Conservation (phyloP, 2,888 invertebrate species). For the Halictus ligatus region DNA sequence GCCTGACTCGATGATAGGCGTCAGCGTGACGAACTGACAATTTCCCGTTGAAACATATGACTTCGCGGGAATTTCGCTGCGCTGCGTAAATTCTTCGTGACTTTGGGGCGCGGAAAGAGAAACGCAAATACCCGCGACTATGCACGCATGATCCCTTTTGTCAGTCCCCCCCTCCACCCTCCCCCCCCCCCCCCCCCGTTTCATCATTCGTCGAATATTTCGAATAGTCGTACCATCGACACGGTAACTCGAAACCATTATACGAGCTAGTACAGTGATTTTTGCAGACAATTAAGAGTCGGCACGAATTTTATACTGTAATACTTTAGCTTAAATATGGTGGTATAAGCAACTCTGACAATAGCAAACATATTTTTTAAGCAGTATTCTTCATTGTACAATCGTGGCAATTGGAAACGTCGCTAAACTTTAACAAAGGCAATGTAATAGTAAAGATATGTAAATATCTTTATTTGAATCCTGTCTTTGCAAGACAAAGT, state of each 20-base stretch:
- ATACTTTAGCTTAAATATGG: neutral
- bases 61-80: constrained; percentile 49
- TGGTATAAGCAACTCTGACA: neutral
- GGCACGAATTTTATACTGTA: neutral
- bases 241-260: neutral
- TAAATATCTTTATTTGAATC: too few relatives aligned
- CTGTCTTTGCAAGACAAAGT: neutral
- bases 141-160: constrained; percentile 46
- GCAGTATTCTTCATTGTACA: neutral
- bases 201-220: neutral
- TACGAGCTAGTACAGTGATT: neutral
- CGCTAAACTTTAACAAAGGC: too few relatives aligned
- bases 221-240: neutral
- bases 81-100: constrained; percentile 57
- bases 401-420: too few relatives aligned
- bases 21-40: constrained; percentile 57
- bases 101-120: constrained; percentile 41
- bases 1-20: constrained; percentile 51
- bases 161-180: constrained; percentile 39
- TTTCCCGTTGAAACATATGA: constrained; percentile 55
- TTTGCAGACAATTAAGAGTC: neutral
- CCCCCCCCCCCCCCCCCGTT: constrained; percentile 31
- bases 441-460: too few relatives aligned
- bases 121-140: constrained; percentile 37
- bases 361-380: neutral